phyloP scores from a whole-genome alignment of 2,888 invertebrate species.

The Terebella lapidaria region DNA sequence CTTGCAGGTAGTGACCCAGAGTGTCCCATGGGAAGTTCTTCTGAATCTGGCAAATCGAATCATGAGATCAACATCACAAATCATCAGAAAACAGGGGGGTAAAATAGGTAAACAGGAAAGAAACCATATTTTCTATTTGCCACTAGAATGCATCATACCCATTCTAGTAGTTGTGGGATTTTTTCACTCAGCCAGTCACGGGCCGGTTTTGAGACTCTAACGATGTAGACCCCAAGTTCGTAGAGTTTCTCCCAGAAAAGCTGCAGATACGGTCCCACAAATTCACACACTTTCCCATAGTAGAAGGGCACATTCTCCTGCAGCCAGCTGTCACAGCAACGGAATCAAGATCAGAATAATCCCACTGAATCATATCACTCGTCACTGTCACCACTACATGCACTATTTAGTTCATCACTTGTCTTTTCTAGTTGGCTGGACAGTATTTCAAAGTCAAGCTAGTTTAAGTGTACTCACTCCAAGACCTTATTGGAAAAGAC shows the following conservation, averaged over 20 bases:
- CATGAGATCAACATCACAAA: too few relatives aligned
- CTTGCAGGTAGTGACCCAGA: background rate
- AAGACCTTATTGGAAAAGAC: background rate
- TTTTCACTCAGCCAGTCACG: constrained; percentile 31
- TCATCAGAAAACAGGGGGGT: too few relatives aligned
- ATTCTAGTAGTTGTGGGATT: constrained; percentile 17
- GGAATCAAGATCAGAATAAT: background rate
- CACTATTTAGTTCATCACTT: too few relatives aligned
- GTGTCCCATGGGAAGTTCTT: background rate
- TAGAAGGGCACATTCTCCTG: constrained; percentile 42
- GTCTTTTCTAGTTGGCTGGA: too few relatives aligned
- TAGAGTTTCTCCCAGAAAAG: constrained; percentile 30
- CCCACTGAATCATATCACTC: background rate
- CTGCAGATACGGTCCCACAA: constrained; percentile 38
- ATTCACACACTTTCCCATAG: constrained; percentile 30
- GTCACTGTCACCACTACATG: too few relatives aligned
- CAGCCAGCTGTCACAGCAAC: constrained; percentile 37
- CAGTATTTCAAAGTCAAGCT: too few relatives aligned
- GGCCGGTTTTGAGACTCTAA: constrained; percentile 33
- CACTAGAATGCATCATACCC: too few relatives aligned
- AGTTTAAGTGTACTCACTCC: too few relatives aligned
- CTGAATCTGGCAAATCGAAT: too few relatives aligned
- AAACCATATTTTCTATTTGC: too few relatives aligned
- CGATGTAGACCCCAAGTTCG: constrained; percentile 27
- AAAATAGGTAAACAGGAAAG: too few relatives aligned